Conservation (phyloP, 2,797 vertebrate species). For the Myotis findleyi region DNA sequence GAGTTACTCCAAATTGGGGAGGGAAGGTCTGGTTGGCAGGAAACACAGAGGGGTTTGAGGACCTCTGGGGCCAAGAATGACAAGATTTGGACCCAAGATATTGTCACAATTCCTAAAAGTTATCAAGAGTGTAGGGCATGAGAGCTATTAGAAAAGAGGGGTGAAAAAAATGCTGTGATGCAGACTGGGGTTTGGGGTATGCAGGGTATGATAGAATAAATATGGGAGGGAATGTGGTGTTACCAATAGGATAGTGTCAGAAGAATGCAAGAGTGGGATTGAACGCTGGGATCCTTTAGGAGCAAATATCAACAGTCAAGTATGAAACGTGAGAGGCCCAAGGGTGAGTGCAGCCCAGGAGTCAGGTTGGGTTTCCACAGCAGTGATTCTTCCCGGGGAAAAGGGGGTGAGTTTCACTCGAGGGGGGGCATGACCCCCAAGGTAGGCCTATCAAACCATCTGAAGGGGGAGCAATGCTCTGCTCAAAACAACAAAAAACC, state of each 20-base stretch:
- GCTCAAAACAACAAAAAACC: background rate
- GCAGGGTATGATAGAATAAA: background rate
- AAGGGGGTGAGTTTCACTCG: background rate
- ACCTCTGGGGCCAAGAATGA: background rate
- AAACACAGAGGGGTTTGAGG: background rate
- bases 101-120: background rate
- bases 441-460: background rate
- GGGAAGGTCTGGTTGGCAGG: too few species aligned
- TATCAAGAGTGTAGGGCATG: too few species aligned
- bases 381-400: background rate
- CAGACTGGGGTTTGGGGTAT: background rate
- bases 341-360: background rate
- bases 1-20: too few species aligned
- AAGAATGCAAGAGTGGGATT: background rate
- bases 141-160: too few species aligned
- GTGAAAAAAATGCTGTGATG: background rate
- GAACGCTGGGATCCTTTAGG: too few species aligned
- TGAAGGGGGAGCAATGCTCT: background rate
- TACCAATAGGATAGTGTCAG: background rate
- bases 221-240: background rate
- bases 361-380: background rate
- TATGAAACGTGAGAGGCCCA: background rate
- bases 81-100: background rate
- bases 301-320: background rate
- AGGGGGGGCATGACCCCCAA: background rate